A percentile compares a stretch with the other conserved stretches of the same genome.
Evolutionary conservation across 2,888 invertebrate species (phyloP).

Genomic region (Cryptocheilus praepositus): DNA sequence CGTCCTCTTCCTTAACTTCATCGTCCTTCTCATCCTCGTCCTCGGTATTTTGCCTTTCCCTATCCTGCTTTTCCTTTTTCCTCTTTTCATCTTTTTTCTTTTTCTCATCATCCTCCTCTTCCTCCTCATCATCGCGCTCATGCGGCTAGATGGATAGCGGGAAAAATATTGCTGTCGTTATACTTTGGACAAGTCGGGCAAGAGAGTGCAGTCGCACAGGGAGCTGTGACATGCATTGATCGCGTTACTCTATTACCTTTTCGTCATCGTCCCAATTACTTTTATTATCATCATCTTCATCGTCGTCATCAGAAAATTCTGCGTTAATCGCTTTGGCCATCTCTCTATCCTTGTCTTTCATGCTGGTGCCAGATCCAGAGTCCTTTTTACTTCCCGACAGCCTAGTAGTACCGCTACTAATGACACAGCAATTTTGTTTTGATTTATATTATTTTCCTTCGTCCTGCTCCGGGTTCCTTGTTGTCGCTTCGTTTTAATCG

Average conservation of each 20-base stretch:
- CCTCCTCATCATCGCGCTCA: constrained; percentile 66
- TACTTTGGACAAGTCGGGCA: background rate
- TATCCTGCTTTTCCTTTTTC: constrained; percentile 75
- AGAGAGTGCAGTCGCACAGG: background rate
- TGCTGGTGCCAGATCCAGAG: constrained; percentile 67
- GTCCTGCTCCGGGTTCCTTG: constrained; percentile 54
- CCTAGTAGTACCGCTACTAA: constrained; percentile 73
- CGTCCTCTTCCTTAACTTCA: constrained; percentile 62
- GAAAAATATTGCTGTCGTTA: constrained; percentile 24
- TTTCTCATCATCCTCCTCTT: constrained; percentile 67
- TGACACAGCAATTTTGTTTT: constrained; percentile 72
- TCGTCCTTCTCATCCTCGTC: constrained; percentile 76
- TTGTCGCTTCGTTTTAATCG: constrained; percentile 59
- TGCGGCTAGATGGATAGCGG: constrained; percentile 52
- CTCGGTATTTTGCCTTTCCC: constrained; percentile 77
- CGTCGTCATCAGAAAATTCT: constrained; percentile 71
- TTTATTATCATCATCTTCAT: constrained; percentile 69
- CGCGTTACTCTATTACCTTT: constrained; percentile 61
- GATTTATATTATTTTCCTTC: constrained; percentile 67
- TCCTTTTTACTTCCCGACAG: constrained; percentile 74
- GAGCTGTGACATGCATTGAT: constrained; percentile 11
- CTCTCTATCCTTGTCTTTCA: constrained; percentile 73
- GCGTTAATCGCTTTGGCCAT: constrained; percentile 73
- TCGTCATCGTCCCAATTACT: constrained; percentile 71
- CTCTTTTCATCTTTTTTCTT: constrained; percentile 68